Conservation (phyloP, 2,888 invertebrate genomes). For the Spisula solida region DNA sequence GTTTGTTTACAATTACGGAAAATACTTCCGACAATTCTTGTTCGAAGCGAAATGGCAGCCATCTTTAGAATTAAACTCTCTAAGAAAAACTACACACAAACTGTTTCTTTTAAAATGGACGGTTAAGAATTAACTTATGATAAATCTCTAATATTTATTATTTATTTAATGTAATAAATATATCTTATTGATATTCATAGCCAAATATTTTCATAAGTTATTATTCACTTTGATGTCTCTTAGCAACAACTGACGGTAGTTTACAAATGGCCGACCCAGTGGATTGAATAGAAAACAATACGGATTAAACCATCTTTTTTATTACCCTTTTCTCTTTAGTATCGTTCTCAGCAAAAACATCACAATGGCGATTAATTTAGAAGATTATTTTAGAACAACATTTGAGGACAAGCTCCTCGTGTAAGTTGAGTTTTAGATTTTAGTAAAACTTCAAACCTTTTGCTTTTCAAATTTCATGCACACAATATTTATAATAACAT, state of each 20-base stretch:
- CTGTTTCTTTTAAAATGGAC: neutral
- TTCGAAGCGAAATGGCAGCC: conserved; percentile 64
- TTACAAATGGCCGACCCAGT: conserved; percentile 75
- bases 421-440: conserved; percentile 78
- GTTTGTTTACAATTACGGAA: conserved; percentile 50
- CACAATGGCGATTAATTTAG: conserved; percentile 85
- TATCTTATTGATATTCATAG: neutral
- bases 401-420: conserved; percentile 87
- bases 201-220: neutral
- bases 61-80: conserved; percentile 61
- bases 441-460: too few species aligned
- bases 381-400: conserved; percentile 87
- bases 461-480: too few species aligned
- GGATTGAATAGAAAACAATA: conserved; percentile 23
- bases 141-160: neutral
- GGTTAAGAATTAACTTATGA: neutral
- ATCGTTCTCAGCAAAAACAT: neutral
- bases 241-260: conserved; percentile 71
- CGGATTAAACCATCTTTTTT: neutral
- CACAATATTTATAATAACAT: too few species aligned
- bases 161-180: neutral
- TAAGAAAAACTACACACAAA: neutral
- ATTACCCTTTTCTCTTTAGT: conserved; percentile 3
- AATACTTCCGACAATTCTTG: conserved; percentile 46
- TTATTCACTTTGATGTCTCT: conserved; percentile 50